These are phyloP conservation scores for Seriola rivoliana DNA, from an alignment of 2,113 vertebrate species.

Conservation along the genomic window DNA sequence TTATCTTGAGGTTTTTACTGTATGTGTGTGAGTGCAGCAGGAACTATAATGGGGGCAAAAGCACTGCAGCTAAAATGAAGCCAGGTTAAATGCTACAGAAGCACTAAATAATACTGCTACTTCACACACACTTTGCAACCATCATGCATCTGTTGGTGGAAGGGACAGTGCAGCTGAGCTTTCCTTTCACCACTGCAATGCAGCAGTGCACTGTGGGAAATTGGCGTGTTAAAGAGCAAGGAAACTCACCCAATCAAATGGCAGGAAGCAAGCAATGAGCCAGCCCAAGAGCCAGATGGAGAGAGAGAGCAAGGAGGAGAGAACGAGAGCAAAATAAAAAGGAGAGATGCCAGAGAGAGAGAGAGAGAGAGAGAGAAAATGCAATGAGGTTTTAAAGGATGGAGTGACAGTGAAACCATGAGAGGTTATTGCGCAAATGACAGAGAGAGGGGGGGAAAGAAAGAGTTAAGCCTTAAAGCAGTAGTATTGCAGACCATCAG, in stretches of 20 bases:
- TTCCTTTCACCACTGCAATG: constrained; percentile 75
- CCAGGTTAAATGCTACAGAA: constrained; percentile 33
- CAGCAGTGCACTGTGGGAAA: constrained; percentile 81
- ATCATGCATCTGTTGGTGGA: constrained; percentile 47
- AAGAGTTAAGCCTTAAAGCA: constrained; percentile 71
- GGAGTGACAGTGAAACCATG: constrained; percentile 39
- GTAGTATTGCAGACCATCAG: constrained; percentile 59
- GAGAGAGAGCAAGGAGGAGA: constrained; percentile 41
- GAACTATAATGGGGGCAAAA: constrained; percentile 26
- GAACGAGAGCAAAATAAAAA: constrained; percentile 34
- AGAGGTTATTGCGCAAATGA: constrained; percentile 56
- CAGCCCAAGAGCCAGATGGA: constrained; percentile 79
- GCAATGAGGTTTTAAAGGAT: constrained; percentile 64
- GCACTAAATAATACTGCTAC: constrained; percentile 26
- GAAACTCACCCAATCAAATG: constrained; percentile 83
- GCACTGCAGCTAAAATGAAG: constrained; percentile 42
- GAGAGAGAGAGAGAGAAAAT: constrained; percentile 35
- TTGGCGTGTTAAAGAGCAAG: constrained; percentile 72
- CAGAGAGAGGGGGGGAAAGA: constrained; percentile 51
- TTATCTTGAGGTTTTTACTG: not conserved
- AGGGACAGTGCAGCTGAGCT: constrained; percentile 62
- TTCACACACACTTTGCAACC: constrained; percentile 41
- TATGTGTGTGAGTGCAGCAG: constrained; percentile 20
- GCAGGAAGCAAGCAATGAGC: constrained; percentile 84
- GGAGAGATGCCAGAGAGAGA: constrained; percentile 52